Conservation (phyloP, 2,888 invertebrate species). For the Taphrorychus bicolor region DNA sequence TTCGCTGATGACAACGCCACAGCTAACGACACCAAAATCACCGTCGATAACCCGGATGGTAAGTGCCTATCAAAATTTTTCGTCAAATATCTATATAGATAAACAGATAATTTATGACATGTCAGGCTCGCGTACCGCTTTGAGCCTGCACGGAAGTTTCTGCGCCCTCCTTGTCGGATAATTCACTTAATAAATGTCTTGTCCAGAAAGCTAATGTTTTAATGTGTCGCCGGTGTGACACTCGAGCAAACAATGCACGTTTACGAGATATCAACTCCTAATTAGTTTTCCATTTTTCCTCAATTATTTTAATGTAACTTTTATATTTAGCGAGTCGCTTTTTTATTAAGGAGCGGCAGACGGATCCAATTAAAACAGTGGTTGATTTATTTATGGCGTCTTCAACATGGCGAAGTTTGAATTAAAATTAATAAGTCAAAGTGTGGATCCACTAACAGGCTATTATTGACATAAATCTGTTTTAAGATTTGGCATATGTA, state of each 20-base stretch:
- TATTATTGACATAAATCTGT: no score
- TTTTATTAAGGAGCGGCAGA: background rate
- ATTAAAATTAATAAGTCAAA: no score
- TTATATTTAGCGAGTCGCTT: constrained; percentile 5
- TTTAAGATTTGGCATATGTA: no score
- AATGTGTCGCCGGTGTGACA: background rate
- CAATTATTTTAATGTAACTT: constrained; percentile 11
- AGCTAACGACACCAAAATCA: constrained; percentile 71
- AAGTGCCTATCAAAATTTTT: constrained; percentile 59
- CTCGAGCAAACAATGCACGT: background rate
- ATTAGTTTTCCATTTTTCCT: constrained; percentile 18
- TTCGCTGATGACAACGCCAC: constrained; percentile 84
- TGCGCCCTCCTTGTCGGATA: background rate
- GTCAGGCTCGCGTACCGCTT: background rate
- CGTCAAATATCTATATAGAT: background rate
- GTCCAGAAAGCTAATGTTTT: constrained; percentile 5
- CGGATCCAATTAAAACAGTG: no score
- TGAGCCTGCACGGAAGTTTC: background rate
- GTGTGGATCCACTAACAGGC: no score
- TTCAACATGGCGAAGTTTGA: no score
- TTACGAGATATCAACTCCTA: constrained; percentile 1
- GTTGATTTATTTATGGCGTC: background rate
- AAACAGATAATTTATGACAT: background rate
- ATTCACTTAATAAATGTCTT: background rate
- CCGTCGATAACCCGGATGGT: constrained; percentile 87